Evolutionary conservation across 2,888 invertebrate species (phyloP), one percentile per base, ranked within the genome.

Genomic region (Agonopterix alstromeriana): DNA sequence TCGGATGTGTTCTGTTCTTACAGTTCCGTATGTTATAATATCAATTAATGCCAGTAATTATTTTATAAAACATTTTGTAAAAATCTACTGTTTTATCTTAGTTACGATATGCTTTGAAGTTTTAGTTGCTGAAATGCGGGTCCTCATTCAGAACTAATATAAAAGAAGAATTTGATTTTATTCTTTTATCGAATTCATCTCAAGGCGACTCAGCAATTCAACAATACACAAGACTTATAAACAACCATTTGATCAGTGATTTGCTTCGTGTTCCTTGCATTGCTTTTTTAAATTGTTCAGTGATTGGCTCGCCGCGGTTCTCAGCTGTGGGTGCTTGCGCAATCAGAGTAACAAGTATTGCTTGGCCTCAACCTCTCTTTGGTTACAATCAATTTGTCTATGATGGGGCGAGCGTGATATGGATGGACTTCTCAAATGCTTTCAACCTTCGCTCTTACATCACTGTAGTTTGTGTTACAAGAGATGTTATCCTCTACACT

Each of bases 361-460:
- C 42, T 45, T 49, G 55, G 48, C 53, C 55, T 57, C 57, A 51
- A 57, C 55, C 54, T 57, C 53, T 57, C 51, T 47, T 48, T 45
- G 50, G 46, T 51, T 38, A 41, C 40, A 53, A 53, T 52, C 53
- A 55, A 57, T 54, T 53, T 53, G 46, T 56, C 48, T 9, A 49
- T 47, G 48, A 53, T 48, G 51, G 46, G 47, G 44, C 45, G 45
- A 17, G 36, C 51, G 48, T 48, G 46, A 51, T 51, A 47, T 10
- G 17, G 42, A 40, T 47, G 49, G 49, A 42, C 43, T 44, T 43
- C 51, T 49, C 45, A 52, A 52, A 47, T 47, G 40, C 36, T 48
- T 50, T 47, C 43, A 47, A 49, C 51, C 47, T 47, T 52, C 48
- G 43, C 17, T 38, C 46, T 46, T 47, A 27, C 42, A 40, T 43